Evolutionary conservation across 2,888 invertebrate genomes (phyloP).

Genomic region (Brachyptera putata): DNA sequence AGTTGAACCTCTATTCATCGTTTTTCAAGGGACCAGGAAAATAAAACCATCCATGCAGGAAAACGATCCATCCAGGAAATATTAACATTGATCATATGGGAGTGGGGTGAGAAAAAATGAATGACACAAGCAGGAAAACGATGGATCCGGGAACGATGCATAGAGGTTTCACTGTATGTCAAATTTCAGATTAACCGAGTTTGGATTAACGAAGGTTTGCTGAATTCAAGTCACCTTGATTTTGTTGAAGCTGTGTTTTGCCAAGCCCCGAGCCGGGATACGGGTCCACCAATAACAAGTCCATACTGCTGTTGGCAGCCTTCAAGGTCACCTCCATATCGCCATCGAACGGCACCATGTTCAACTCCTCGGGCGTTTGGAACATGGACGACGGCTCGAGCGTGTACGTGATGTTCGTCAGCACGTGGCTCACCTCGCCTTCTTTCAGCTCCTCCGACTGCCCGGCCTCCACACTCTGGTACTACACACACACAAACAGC

Average conservation of each 20-base stretch:
- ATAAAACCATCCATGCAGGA: too few species aligned
- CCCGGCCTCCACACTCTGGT: neutral
- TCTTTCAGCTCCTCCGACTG: neutral
- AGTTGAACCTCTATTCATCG: too few species aligned
- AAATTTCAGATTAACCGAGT: too few species aligned
- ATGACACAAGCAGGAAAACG: too few species aligned
- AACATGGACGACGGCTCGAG: constrained; percentile 16
- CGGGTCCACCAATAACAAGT: neutral
- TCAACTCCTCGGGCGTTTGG: constrained; percentile 18
- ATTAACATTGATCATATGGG: too few species aligned
- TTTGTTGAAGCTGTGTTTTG: neutral
- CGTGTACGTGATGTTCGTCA: constrained; percentile 27
- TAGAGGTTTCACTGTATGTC: too few species aligned
- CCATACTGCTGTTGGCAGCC: neutral
- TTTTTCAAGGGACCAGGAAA: too few species aligned
- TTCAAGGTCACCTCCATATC: neutral
- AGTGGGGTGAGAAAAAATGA: too few species aligned
- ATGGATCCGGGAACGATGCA: too few species aligned
- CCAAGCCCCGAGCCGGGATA: neutral
- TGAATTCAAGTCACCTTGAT: too few species aligned
- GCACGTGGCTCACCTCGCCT: constrained; percentile 13
- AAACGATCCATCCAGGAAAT: too few species aligned
- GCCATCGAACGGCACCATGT: constrained; percentile 1
- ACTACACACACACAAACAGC: neutral
- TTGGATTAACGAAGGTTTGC: too few species aligned